Evolutionary conservation across 1,140 invertebrate genomes (phyloP).

Genomic region (Drosophila pallidifrons): DNA sequence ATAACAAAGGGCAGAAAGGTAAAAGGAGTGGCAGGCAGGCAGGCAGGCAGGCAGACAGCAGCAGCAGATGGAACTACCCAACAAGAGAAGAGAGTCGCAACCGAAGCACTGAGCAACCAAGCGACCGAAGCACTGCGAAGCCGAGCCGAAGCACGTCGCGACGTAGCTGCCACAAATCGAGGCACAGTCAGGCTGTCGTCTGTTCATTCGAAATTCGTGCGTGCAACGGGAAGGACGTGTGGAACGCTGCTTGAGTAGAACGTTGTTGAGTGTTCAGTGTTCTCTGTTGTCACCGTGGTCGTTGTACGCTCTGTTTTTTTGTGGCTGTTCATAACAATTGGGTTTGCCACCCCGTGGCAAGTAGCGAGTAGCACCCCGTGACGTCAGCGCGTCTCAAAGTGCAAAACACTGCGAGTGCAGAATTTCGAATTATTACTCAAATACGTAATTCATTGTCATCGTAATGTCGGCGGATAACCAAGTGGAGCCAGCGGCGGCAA

Average conservation of each 20-base stretch:
- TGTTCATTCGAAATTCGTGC: slow-evolving; percentile 78
- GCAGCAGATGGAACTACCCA: slow-evolving; percentile 39
- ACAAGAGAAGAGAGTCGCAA: not conserved
- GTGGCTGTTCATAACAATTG: not conserved
- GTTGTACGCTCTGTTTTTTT: slow-evolving; percentile 7
- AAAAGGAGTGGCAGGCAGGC: slow-evolving; percentile 32
- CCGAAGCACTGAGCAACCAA: too few species aligned
- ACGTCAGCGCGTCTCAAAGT: slow-evolving; percentile 30
- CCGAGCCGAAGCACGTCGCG: not conserved
- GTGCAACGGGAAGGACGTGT: slow-evolving; percentile 83
- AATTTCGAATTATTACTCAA: slow-evolving; percentile 1
- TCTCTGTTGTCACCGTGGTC: slow-evolving; percentile 2
- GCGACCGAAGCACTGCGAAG: not conserved
- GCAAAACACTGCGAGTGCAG: not conserved
- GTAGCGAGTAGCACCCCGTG: slow-evolving; percentile 20
- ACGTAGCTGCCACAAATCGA: slow-evolving; percentile 20
- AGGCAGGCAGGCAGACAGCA: slow-evolving; percentile 10
- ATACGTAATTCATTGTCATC: slow-evolving; percentile 26
- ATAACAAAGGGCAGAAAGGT: slow-evolving; percentile 47
- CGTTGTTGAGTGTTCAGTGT: slow-evolving; percentile 5
- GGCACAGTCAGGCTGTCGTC: slow-evolving; percentile 10
- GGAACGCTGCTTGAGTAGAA: slow-evolving; percentile 33
- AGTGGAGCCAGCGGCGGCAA: slow-evolving; percentile 58
- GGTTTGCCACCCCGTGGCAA: slow-evolving; percentile 30
- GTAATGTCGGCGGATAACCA: slow-evolving; percentile 66